A percentile compares a stretch with the other conserved stretches of the same genome.
Evolutionary conservation across 2,797 vertebrate species (phyloP).

Genomic region (Nyctalus aviator): DNA sequence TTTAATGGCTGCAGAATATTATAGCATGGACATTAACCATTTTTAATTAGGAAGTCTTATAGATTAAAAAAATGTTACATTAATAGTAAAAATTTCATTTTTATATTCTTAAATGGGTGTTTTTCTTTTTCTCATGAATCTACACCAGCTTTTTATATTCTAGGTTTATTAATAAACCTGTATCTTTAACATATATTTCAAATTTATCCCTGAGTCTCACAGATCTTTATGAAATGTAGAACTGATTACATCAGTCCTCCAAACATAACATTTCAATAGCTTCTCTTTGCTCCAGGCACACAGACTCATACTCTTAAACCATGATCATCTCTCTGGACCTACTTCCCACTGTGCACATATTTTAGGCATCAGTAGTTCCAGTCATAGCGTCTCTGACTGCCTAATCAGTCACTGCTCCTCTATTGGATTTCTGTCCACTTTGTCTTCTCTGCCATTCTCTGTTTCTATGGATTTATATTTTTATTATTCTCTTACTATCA

Average conservation of each 20-base stretch:
- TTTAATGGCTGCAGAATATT: neutral
- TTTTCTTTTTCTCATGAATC: neutral
- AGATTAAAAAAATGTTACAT: neutral
- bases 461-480: neutral
- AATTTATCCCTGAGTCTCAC: neutral
- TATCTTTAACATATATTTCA: neutral
- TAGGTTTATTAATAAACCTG: neutral
- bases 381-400: neutral
- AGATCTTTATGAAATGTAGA: neutral
- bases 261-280: neutral
- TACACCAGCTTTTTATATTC: neutral
- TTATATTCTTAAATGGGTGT: neutral
- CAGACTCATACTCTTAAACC: neutral
- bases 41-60: neutral
- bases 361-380: neutral
- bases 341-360: neutral
- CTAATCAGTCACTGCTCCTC: neutral
- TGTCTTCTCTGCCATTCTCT: slow-evolving; percentile 3
- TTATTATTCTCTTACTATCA: neutral
- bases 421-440: neutral
- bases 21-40: neutral
- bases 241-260: neutral
- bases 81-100: neutral
- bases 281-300: neutral
- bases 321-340: neutral